Conservation (phyloP, 2,888 invertebrate species). For the Xestia sexstrigata region DNA sequence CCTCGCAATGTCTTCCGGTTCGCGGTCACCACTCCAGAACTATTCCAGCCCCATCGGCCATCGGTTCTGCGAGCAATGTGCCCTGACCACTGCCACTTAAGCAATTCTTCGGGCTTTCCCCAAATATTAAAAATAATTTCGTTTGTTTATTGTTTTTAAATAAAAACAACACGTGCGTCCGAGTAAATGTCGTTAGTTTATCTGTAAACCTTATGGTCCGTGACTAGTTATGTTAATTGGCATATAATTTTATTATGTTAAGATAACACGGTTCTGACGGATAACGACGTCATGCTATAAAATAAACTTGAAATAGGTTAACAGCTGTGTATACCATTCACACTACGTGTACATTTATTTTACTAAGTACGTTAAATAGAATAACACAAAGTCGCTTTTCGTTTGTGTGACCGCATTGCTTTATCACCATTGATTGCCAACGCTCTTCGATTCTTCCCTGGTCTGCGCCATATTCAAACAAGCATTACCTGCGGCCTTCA, state of each 20-base stretch:
- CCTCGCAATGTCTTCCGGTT: no score
- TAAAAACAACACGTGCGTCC: background rate
- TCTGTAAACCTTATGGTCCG: background rate
- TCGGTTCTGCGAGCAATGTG: no score
- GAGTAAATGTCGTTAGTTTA: background rate
- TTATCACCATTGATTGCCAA: no score
- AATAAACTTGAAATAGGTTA: background rate
- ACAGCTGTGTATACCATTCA: background rate
- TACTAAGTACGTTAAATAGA: background rate
- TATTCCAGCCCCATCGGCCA: no score
- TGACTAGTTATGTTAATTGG: constrained; percentile 4
- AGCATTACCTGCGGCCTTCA: no score
- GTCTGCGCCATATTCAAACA: no score
- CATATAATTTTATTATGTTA: background rate
- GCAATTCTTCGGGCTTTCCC: no score
- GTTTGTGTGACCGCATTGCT: background rate
- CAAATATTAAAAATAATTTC: no score
- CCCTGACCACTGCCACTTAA: no score
- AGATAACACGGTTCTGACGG: no score
- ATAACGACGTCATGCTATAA: background rate
- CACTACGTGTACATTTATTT: background rate
- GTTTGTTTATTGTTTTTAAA: background rate
- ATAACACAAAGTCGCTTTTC: background rate
- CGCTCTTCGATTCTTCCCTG: no score
- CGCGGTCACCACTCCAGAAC: no score